Evolutionary conservation across 2,888 invertebrate genomes (phyloP), one percentile per base, ranked within the genome.

Genomic region (Pseudolycoriella hygida): DNA sequence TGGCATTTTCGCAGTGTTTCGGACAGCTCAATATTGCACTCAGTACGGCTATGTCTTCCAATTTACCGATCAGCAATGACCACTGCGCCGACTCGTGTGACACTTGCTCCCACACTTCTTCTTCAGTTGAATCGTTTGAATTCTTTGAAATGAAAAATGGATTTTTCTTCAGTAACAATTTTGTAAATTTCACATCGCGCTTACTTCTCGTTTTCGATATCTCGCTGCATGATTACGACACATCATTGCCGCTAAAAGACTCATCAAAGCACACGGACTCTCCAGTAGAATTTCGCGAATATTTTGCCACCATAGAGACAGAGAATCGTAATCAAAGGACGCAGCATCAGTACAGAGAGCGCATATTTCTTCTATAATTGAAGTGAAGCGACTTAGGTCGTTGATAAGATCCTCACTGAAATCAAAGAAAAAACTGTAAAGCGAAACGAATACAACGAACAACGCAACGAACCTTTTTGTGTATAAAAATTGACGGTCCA

Each of bases 21-120:
- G 71, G 64, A 48, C 81, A 87, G 72, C 53, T 80, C 72, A 66
- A 49, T 38, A 63, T 60, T 15, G 63, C 61, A 10, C 81, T 80
- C 12, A 92, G 68, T 45, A 87, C 72, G 2, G 89, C 77, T 49
- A 89, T 74, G 60, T 93, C 90, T 61, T 93, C 92, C 40, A 93
- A 69, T 67, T 90, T 90, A 45, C 84, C 85, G 37, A 88, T 81
- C 2, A 93, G 67, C 42, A 88, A 67, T 14, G 83, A 81, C 86
- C 93, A 93, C 57, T 83, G 79, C 38, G 88, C 82, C 54, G 79
- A 77, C 58, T 93, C 93, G 52, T 82, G 76, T 2, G 87, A 82
- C 44, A 90, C 75, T 44, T 79, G 77, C 60, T 87, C 87, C 86
- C 87, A 90, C 39, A 72, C 25, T 66, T 67, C 46, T 65, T 53